phyloP scores from a whole-genome alignment of 1,140 invertebrate genomes.

The Zelostemma sp. region DNA sequence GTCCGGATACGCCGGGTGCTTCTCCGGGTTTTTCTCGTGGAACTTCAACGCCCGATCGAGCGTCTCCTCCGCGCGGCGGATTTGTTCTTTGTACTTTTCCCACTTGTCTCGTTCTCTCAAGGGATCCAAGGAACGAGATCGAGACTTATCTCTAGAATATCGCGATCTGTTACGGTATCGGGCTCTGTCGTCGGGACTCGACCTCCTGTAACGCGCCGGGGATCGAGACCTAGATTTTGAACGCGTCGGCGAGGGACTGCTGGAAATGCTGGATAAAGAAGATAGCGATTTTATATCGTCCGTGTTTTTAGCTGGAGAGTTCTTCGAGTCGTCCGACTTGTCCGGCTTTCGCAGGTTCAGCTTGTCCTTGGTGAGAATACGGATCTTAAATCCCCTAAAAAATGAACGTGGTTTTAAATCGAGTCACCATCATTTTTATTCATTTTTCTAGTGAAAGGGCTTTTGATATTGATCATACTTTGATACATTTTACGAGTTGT shows the following conservation, averaged over 20 bases:
- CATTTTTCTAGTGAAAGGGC: no score
- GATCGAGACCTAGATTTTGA: conserved; percentile 56
- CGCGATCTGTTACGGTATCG: conserved; percentile 44
- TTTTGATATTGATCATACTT: no score
- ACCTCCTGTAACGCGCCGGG: conserved; percentile 28
- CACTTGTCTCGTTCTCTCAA: conserved; percentile 71
- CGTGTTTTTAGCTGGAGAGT: conserved; percentile 47
- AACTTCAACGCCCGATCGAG: conserved; percentile 73
- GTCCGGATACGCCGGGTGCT: conserved; percentile 85
- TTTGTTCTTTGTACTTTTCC: conserved; percentile 71
- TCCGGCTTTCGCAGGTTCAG: conserved; percentile 57
- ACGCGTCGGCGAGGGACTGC: conserved; percentile 63
- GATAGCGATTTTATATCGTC: conserved; percentile 67
- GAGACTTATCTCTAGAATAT: conserved; percentile 55
- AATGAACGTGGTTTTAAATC: not conserved
- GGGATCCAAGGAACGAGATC: conserved; percentile 52
- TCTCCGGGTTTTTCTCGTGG: conserved; percentile 86
- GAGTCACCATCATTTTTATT: no score
- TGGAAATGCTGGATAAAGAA: conserved; percentile 67
- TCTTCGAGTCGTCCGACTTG: conserved; percentile 45
- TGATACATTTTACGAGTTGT: no score
- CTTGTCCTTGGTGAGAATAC: conserved; percentile 65
- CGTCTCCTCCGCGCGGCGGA: conserved; percentile 70
- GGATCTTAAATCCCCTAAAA: conserved; percentile 66
- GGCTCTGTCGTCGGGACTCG: conserved; percentile 33